Percentiles rank a stretch among this genome's conserved stretches.
Conservation (phyloP, 2,888 invertebrate species). For the Phragmatobia fuliginosa region DNA sequence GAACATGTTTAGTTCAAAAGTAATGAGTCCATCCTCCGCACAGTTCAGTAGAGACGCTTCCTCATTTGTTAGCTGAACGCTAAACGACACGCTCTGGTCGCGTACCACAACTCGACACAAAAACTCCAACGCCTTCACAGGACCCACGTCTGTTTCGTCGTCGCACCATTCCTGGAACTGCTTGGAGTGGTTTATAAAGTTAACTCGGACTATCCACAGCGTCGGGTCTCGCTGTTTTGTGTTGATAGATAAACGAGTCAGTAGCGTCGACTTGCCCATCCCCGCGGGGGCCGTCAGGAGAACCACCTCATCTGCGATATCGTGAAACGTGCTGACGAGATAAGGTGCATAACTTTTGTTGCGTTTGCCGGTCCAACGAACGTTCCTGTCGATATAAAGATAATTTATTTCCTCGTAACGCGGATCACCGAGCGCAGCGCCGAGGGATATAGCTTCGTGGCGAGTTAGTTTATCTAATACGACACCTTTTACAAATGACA, state of each 20-base stretch:
- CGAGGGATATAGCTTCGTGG: not conserved
- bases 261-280: slow-evolving; percentile 31
- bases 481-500: not conserved
- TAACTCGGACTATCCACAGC: slow-evolving; percentile 12
- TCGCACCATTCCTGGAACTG: slow-evolving; percentile 3
- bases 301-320: not conserved
- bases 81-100: not conserved
- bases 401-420: slow-evolving; percentile 1
- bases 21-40: not conserved
- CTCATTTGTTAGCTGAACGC: not conserved
- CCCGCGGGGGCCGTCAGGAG: slow-evolving; percentile 15
- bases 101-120: not conserved
- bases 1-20: slow-evolving; percentile 15
- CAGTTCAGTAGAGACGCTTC: not conserved
- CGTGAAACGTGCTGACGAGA: not conserved
- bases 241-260: slow-evolving; percentile 18
- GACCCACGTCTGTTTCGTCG: not conserved
- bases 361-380: not conserved
- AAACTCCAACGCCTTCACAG: not conserved
- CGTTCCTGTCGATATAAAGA: not conserved
- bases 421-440: not conserved
- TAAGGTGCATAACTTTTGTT: not conserved
- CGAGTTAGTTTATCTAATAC: not conserved
- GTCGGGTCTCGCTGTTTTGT: not conserved
- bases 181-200: slow-evolving; percentile 6